Conservation (phyloP, 2,888 invertebrate species). For the Volucella inanis region DNA sequence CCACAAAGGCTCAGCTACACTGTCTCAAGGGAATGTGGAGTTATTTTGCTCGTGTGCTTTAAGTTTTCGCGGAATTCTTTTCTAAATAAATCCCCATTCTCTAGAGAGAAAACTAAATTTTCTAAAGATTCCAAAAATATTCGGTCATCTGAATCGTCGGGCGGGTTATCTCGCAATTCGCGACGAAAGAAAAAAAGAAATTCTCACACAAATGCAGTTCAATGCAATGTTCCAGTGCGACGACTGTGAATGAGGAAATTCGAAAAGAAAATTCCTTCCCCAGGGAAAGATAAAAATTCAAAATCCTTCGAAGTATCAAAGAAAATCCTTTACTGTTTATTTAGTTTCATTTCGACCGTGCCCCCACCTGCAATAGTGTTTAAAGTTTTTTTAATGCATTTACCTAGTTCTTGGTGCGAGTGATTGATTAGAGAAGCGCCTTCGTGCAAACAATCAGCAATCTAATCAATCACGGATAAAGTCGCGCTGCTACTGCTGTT, state of each 20-base stretch:
- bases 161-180: slow-evolving; percentile 6
- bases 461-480: slow-evolving; percentile 30
- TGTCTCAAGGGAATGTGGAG: slow-evolving; percentile 39
- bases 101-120: not conserved
- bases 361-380: not conserved
- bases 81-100: not conserved
- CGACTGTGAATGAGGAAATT: slow-evolving; percentile 61
- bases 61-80: slow-evolving; percentile 31
- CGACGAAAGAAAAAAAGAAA: slow-evolving; percentile 30
- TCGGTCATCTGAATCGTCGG: not conserved
- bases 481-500: too few species aligned
- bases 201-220: slow-evolving; percentile 55
- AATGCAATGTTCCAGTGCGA: slow-evolving; percentile 62
- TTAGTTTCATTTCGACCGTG: not conserved
- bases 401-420: slow-evolving; percentile 21
- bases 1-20: slow-evolving; percentile 63
- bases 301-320: slow-evolving; percentile 19
- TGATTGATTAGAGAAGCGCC: slow-evolving; percentile 67
- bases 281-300: slow-evolving; percentile 18
- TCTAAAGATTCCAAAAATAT: not conserved
- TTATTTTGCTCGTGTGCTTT: slow-evolving; percentile 39
- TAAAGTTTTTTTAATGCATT: slow-evolving; percentile 58
- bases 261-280: slow-evolving; percentile 28
- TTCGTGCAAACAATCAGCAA: slow-evolving; percentile 36
- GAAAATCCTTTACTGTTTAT: not conserved